Percentiles rank a stretch among this genome's conserved stretches.
Evolutionary conservation across 2,797 vertebrate species (phyloP).

Genomic region (Helicolenus hilgendorfi): DNA sequence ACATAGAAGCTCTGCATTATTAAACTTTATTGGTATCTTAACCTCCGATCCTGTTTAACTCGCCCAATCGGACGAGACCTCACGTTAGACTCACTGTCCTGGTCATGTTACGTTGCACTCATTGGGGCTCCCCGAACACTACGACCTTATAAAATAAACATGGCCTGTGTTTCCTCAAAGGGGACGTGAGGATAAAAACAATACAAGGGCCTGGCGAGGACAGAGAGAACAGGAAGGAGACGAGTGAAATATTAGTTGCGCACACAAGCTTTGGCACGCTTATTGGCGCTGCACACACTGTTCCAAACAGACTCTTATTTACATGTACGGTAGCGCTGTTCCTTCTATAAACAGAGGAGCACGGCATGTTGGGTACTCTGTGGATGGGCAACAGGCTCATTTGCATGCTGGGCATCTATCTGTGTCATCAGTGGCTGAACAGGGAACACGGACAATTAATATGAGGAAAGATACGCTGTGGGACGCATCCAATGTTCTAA

Average conservation of each 20-base stretch:
- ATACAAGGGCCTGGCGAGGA: background rate
- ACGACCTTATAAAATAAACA: conserved; percentile 24
- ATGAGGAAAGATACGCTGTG: background rate
- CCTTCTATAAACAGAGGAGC: conserved; percentile 50
- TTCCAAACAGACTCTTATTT: conserved; percentile 57
- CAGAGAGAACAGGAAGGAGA: conserved; percentile 23
- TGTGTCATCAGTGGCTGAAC: background rate
- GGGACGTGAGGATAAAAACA: conserved; percentile 23
- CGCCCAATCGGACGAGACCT: background rate
- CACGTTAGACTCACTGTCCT: background rate
- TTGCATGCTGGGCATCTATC: background rate
- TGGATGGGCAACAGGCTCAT: conserved; percentile 4
- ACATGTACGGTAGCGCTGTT: conserved; percentile 9
- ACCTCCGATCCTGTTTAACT: background rate
- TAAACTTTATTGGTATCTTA: conserved; percentile 6
- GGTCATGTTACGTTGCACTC: background rate
- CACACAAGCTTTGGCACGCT: conserved; percentile 18
- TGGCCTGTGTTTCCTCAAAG: background rate
- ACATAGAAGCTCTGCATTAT: background rate
- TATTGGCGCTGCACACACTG: conserved; percentile 56
- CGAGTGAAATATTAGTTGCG: conserved; percentile 9
- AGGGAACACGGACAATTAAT: background rate
- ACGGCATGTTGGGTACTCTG: conserved; percentile 27
- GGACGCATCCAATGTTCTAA: background rate
- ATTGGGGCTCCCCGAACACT: background rate